These are phyloP conservation scores for Cygnus buccinator DNA, from an alignment of 2,113 vertebrate genomes.

Conservation along the genomic window DNA sequence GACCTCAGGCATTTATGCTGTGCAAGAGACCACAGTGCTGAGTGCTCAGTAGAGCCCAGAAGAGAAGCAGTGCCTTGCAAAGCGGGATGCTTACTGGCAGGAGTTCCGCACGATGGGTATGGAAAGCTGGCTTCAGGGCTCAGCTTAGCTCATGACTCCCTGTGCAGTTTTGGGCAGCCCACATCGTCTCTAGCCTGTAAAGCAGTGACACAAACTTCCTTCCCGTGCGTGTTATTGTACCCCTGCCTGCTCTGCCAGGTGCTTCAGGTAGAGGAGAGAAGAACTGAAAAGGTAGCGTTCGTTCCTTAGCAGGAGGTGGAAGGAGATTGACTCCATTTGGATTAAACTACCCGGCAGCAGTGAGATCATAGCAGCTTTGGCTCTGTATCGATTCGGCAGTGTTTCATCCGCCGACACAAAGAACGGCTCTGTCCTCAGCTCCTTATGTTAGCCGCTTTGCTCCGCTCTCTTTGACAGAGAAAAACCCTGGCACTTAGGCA, in stretches of 20 bases:
- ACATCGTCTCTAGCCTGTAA: not conserved
- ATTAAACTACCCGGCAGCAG: not conserved
- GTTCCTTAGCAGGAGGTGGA: not conserved
- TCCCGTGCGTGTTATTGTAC: not conserved
- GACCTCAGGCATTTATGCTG: not conserved
- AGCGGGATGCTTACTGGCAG: not conserved
- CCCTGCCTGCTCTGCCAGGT: not conserved
- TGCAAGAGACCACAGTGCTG: not conserved
- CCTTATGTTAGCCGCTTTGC: not conserved
- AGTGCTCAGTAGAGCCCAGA: constrained; percentile 2
- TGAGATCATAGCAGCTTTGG: not conserved
- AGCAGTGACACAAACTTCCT: not conserved
- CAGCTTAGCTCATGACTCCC: not conserved
- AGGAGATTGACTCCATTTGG: not conserved
- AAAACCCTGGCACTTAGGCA: not conserved
- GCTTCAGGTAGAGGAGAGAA: not conserved
- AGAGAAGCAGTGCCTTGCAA: not conserved
- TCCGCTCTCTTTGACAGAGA: not conserved
- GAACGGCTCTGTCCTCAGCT: not conserved
- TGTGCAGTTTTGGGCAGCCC: not conserved
- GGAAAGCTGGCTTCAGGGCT: not conserved
- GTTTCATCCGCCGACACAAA: not conserved
- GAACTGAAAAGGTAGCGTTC: not conserved
- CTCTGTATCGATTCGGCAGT: not conserved
- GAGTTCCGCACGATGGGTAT: not conserved